Evolutionary conservation across 2,888 invertebrate genomes (phyloP), one percentile per base, ranked within the genome.

Genomic region (Orchesellides sinensis): DNA sequence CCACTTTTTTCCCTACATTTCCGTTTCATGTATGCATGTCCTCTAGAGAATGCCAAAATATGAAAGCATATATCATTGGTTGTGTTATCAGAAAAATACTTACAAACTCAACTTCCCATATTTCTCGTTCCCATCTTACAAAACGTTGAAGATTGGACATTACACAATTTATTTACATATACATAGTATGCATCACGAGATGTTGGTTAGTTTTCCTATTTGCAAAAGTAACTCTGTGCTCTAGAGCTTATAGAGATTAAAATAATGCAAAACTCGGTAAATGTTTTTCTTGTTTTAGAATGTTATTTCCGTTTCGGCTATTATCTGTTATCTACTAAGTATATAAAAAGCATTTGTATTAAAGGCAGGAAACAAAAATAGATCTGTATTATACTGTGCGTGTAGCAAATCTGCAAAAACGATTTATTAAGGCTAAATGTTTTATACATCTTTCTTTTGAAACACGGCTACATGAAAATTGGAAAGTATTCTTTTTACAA

Each of bases 1-100:
- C 29, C 59, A 59, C 59, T 59, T 59, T 59, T 59, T 59, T 59
- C 29, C 49, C 17, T 59, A 59, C 59, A 59, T 59, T 59, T 59
- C 59, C 59, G 29, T 12, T 59, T 17, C 54, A 23, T 54, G 23
- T 54, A 40, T 40, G 40, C n/a, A 6, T 54, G 23, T 54, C 6
- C 49, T 12, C 49, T 17, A 54, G 54, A 54, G 10, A 23, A 8
- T 12, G 25, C 5, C 5, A 25, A 54, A 52, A 52, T 52, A 52
- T 52, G 52, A 52, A 25, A 23, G 54, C 17, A 21, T 19, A 19
- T 49, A 49, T 12, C 23, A 54, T 54, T 54, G 54, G 23, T 12
- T 54, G 23, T 54, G 54, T 54, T 54, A 54, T 54, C 54, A 54
- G 23, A 23, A 3, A 12, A 14, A 2, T 5, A 4, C 17, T 4